phyloP scores from a whole-genome alignment of 2,888 invertebrate genomes.

The Mactromeris polynyma region DNA sequence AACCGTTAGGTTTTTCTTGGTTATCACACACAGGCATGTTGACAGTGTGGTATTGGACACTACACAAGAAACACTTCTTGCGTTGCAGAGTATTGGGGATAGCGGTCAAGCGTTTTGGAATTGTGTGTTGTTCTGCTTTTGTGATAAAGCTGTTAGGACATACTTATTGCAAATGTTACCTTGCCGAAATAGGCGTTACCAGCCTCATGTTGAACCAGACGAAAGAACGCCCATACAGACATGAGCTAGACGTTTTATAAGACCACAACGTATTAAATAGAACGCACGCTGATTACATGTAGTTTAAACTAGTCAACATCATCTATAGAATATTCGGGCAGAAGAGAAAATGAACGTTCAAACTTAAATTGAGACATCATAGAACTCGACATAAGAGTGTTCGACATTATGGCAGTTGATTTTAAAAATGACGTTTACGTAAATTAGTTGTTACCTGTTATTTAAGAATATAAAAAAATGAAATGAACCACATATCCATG shows the following conservation, averaged over 20 bases:
- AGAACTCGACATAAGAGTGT: no score
- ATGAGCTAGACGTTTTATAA: background rate
- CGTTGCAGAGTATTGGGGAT: slow-evolving; percentile 63
- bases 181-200: background rate
- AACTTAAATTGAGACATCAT: no score
- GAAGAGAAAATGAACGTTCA: no score
- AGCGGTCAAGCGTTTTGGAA: slow-evolving; percentile 64
- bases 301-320: no score
- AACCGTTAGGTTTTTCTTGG: slow-evolving; percentile 51
- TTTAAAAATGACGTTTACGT: no score
- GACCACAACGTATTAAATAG: no score
- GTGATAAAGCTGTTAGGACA: slow-evolving; percentile 50
- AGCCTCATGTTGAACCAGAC: background rate
- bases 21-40: background rate
- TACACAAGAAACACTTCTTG: slow-evolving; percentile 38
- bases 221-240: slow-evolving; percentile 29
- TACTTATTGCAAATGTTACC: slow-evolving; percentile 14
- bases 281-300: no score
- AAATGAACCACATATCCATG: no score
- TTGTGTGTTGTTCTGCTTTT: slow-evolving; percentile 63
- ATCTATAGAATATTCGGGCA: no score
- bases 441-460: no score
- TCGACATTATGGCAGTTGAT: no score
- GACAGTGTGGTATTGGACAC: background rate
- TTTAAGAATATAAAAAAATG: no score